phyloP scores from a whole-genome alignment of 2,797 vertebrate genomes.

The Cheirogaleus major region DNA sequence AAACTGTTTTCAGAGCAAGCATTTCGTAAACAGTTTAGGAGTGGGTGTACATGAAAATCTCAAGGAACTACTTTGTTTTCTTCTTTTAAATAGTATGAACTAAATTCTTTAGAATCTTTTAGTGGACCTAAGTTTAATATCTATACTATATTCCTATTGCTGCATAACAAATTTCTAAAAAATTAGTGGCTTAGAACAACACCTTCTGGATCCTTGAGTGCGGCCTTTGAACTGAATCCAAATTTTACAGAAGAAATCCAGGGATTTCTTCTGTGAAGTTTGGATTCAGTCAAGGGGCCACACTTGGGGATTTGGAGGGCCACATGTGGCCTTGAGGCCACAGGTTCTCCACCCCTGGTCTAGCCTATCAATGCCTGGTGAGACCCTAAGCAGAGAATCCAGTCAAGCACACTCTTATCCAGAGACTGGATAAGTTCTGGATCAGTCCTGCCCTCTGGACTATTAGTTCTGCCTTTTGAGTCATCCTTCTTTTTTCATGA shows the following conservation, averaged over 20 bases:
- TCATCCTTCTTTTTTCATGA: neutral
- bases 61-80: neutral
- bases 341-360: neutral
- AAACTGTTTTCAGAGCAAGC: neutral
- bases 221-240: neutral
- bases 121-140: neutral
- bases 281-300: neutral
- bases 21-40: neutral
- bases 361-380: too few relatives aligned
- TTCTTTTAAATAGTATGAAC: neutral
- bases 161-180: neutral
- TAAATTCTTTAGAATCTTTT: neutral
- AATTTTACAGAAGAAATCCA: neutral
- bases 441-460: neutral
- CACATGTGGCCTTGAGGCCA: neutral
- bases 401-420: neutral
- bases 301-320: neutral
- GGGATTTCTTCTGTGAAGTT: neutral
- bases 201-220: neutral
- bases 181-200: neutral
- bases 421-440: neutral
- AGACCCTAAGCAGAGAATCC: too few relatives aligned
- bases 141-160: neutral
- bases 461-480: neutral
- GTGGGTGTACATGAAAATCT: neutral